These are phyloP conservation scores for Tinamus guttatus DNA, from an alignment of 2,113 vertebrate species.

Conservation along the genomic window DNA sequence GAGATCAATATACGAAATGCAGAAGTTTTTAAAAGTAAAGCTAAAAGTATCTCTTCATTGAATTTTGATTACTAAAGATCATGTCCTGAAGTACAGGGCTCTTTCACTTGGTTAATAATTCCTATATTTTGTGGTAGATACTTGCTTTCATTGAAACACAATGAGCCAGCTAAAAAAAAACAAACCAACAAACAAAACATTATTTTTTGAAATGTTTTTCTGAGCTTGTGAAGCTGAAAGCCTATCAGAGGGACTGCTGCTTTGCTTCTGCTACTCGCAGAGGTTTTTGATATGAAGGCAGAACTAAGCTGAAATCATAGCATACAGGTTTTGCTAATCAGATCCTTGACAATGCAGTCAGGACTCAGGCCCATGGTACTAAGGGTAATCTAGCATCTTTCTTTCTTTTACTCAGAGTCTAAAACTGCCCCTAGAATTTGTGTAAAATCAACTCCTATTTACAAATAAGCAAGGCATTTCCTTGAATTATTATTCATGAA, in stretches of 20 bases:
- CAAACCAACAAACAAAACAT: not conserved
- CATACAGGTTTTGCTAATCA: not conserved
- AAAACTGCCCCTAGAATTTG: not conserved
- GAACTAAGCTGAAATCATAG: not conserved
- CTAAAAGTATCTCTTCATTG: not conserved
- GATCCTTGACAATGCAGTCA: not conserved
- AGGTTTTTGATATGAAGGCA: not conserved
- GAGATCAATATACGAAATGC: not conserved
- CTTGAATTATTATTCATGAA: not conserved
- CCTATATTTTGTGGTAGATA: not conserved
- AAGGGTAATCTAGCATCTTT: not conserved
- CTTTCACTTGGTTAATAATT: not conserved
- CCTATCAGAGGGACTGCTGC: not conserved
- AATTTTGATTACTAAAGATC: not conserved
- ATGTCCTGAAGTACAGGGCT: not conserved
- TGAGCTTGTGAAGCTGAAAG: not conserved
- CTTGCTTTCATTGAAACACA: not conserved
- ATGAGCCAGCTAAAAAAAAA: accelerated
- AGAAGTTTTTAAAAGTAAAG: not conserved
- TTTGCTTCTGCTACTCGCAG: not conserved
- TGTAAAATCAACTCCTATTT: not conserved
- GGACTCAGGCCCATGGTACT: not conserved
- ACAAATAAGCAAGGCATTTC: not conserved
- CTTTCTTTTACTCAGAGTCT: not conserved
- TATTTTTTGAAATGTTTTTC: not conserved